Evolutionary conservation across 2,113 vertebrate species (phyloP), one percentile per base, ranked within the genome.

Genomic region (Baryphthengus martii): DNA sequence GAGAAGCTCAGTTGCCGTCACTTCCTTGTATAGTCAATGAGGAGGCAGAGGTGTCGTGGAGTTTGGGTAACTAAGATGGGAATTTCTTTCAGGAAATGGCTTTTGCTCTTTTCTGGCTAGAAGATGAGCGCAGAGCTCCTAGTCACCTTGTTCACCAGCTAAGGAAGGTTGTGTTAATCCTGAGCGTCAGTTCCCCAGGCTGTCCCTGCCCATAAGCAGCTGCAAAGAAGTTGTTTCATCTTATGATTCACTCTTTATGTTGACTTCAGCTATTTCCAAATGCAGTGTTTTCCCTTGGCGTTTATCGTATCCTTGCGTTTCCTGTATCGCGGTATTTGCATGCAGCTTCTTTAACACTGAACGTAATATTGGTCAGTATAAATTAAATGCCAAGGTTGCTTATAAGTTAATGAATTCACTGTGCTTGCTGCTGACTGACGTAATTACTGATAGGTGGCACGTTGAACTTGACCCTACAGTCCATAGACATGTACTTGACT

Each of bases 181-280:
- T 16, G 19, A 58, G 29, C 12, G 19, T 59, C 33, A 3, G 44
- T 85, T 95, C 79, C 47, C 82, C 70, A 88, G 82, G 59, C 70
- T 92, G 75, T 90, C 61, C 89, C 85, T 33, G 9, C 77, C 75
- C 62, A 58, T 70, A 89, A 88, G 63, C 85, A 96, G 87, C 92
- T 97, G 87, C 73, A 93, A 90, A 90, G 58, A 65, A 58, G 59
- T 92, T 90, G 26, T 61, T 94, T 86, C 56, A 47, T 88, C 82
- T 85, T 86, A 74, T 15, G 50, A 66, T 97, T 95, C 61, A 72
- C 61, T 52, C 84, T 91, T 96, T 93, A 16, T 71, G 78, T 92
- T 95, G 67, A 78, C 85, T 93, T 94, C 82, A 59, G 2, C 28
- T 62, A 6, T 39, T 82, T 93, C 94, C 61, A 85, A 93, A 73